Base-by-base conservation (phyloP, 2,113 vertebrate species). In the Cacatua alba region DNA sequence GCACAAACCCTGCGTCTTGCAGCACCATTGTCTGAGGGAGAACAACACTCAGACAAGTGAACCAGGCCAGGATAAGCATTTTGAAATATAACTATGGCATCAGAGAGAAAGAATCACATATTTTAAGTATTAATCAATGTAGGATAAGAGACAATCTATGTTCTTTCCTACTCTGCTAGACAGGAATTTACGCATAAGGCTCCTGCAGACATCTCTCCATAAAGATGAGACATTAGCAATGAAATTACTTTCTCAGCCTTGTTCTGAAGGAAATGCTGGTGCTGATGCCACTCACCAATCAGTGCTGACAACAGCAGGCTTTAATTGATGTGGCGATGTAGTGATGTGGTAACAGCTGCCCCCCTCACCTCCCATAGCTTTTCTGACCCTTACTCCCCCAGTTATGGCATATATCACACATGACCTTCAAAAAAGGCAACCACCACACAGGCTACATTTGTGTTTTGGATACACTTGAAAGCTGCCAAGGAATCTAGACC, bases 391-490 rank as follows among this genome's bases (percentile, higher is more conserved):
- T 70, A 82, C 37, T 53, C 41, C 33, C 52, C 20, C 3, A 19
- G 18, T 71, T 76, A 39, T 4, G 6, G 39, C 48, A 68, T 4
- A 64, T 53, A 78, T 81, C 83, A 89, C 46, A 21, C 0, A 0
- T 63, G 55, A 86, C 51, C 59, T 81, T 35, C 28, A 39, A 35
- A 28, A 25, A 39, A n/a, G 39, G 35, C 69, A n/a, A 35, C 26
- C 48, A 84, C 6, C 28, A 44, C 25, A 86, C 14, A 70, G 52
- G 49, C 57, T 80, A 72, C 44, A 28, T 75, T 89, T 89, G 39
- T 92, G 25, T 79, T 96, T 82, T 77, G 57, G 92, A 86, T 33
- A 64, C 49, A 86, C 83, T 92, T 72, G 82, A 92, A 85, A 92
- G 83, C 44, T 93, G 39, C 52, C 48, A 55, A 83, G 94, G 86